Evolutionary conservation across 2,888 invertebrate species (phyloP).

Genomic region (Syrphus vitripennis): DNA sequence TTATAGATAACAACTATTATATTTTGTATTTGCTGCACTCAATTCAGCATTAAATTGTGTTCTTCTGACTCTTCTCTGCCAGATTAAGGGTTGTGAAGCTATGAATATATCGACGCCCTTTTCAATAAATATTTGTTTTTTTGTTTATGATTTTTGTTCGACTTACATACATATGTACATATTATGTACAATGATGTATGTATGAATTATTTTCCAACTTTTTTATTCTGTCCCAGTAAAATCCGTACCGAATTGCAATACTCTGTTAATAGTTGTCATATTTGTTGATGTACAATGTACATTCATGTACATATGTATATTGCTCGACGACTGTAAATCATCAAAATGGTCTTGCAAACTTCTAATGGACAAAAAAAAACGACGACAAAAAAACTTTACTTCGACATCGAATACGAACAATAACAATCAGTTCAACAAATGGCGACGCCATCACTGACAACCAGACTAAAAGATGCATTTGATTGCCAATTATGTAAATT

Average conservation of each 20-base stretch:
- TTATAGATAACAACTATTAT: no score
- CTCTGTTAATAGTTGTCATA: neutral
- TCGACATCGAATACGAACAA: neutral
- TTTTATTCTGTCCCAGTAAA: neutral
- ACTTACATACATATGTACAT: no score
- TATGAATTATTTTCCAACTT: no score
- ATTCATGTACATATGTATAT: no score
- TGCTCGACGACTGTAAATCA: conserved; percentile 3
- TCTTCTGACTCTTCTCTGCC: no score
- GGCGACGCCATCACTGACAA: neutral
- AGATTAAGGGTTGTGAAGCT: no score
- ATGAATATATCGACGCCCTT: no score
- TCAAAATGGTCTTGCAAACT: neutral
- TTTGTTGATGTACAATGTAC: neutral
- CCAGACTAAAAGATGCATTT: conserved; percentile 35
- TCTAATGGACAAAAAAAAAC: neutral
- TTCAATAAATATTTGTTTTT: no score
- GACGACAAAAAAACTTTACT: neutral
- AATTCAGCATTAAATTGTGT: no score
- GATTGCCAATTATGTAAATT: conserved; percentile 65
- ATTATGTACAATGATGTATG: no score
- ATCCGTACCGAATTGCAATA: neutral
- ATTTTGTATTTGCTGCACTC: no score
- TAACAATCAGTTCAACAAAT: neutral
- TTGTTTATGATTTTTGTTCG: no score